A percentile compares a stretch with the other conserved stretches of the same genome.
These are phyloP conservation scores for Liopterus haemorrhoidalis DNA, from an alignment of 2,888 invertebrate genomes.

Conservation along the genomic window DNA sequence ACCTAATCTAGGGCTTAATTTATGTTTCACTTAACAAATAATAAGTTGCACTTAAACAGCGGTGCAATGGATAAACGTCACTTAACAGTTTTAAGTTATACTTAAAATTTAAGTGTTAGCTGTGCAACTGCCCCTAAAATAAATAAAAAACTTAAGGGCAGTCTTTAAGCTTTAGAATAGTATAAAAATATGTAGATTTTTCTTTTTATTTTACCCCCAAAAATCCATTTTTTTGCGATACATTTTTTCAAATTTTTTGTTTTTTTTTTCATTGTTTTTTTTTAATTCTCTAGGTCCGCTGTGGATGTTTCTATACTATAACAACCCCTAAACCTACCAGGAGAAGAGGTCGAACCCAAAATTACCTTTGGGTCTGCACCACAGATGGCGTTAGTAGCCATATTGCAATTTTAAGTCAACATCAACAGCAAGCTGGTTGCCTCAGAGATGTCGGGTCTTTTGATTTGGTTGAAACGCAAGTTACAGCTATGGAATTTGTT, in stretches of 20 bases:
- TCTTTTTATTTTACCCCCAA: not conserved
- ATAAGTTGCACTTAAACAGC: no score
- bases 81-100: no score
- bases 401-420: slow-evolving; percentile 71
- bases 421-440: slow-evolving; percentile 64
- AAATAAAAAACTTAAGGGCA: no score
- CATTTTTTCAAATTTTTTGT: not conserved
- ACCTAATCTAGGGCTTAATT: no score
- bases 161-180: no score
- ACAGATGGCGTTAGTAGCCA: slow-evolving; percentile 71
- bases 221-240: not conserved
- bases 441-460: slow-evolving; percentile 71
- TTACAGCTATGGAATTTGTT: slow-evolving; percentile 77
- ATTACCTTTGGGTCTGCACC: slow-evolving; percentile 87
- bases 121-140: no score
- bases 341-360: slow-evolving; percentile 62
- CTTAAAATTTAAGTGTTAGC: no score
- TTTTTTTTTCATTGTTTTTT: slow-evolving; percentile 5
- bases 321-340: slow-evolving; percentile 53
- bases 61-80: no score
- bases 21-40: no score
- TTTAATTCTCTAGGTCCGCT: slow-evolving; percentile 62
- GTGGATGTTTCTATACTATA: slow-evolving; percentile 83
- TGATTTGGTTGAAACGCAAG: slow-evolving; percentile 73
- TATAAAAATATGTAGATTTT: no score